A percentile compares a stretch with the other conserved stretches of the same genome.
phyloP scores from a whole-genome alignment of 2,797 vertebrate species.

The Gymnothorax reevesii region DNA sequence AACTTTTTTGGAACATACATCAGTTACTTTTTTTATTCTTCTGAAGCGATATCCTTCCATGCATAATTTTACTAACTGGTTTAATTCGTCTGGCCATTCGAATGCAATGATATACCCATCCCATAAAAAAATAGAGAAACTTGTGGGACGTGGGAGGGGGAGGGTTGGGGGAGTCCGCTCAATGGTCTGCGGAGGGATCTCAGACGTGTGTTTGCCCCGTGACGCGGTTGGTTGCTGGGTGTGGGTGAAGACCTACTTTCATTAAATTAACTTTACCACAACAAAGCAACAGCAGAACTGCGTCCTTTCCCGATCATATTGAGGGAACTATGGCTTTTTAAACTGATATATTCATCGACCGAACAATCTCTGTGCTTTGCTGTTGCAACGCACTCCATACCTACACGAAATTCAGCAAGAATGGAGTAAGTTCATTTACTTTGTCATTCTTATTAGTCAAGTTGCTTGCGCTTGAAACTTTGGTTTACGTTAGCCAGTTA shows the following conservation, averaged over 20 bases:
- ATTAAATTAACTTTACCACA: conserved; percentile 26
- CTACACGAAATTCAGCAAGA: conserved; percentile 53
- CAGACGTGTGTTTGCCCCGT: not conserved
- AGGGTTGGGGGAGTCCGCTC: not conserved
- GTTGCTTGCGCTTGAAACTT: conserved; percentile 12
- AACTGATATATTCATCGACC: conserved; percentile 38
- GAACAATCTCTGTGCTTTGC: conserved; percentile 56
- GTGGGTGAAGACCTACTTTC: conserved; percentile 30
- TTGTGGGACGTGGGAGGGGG: not conserved
- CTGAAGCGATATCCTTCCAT: not conserved
- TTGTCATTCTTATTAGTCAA: conserved; percentile 3
- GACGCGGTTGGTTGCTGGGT: conserved; percentile 32
- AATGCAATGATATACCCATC: not conserved
- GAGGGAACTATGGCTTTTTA: conserved; percentile 64
- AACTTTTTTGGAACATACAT: not conserved
- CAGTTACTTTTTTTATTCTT: not conserved
- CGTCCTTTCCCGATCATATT: not conserved
- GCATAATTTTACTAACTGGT: not conserved
- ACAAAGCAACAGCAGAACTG: not conserved
- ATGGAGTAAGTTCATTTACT: conserved; percentile 69
- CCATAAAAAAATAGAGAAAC: conserved; percentile 11
- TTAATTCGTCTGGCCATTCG: not conserved
- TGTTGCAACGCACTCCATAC: conserved; percentile 55
- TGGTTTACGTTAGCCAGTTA: not conserved
- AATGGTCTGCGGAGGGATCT: conserved; percentile 30